Evolutionary conservation across 2,797 vertebrate genomes (phyloP).

Genomic region (Protonibea diacanthus): DNA sequence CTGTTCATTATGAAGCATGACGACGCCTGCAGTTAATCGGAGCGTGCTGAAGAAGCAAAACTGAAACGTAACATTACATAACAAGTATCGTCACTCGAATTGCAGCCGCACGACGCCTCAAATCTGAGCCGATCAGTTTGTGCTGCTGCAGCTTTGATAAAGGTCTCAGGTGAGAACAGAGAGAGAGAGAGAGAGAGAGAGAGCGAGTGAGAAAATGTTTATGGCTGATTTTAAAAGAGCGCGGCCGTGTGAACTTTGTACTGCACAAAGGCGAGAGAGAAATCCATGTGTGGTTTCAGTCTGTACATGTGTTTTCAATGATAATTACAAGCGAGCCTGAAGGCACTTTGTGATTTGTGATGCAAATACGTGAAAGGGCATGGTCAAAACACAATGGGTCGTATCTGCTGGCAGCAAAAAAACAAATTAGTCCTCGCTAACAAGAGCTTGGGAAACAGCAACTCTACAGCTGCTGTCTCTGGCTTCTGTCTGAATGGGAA

Average conservation of each 20-base stretch:
- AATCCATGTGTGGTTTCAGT: conserved; percentile 2
- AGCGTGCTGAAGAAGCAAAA: conserved; percentile 56
- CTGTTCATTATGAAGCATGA: conserved; percentile 12
- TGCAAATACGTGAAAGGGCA: conserved; percentile 53
- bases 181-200: too few relatives aligned
- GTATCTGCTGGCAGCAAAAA: conserved; percentile 22
- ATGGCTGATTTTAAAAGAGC: neutral
- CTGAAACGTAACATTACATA: conserved; percentile 41
- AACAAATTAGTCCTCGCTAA: conserved; percentile 10
- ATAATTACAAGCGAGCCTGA: conserved; percentile 22
- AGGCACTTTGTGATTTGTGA: conserved; percentile 49
- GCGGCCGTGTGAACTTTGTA: conserved; percentile 15
- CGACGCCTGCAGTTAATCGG: neutral
- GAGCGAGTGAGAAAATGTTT: neutral
- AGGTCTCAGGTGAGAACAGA: neutral
- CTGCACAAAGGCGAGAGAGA: neutral
- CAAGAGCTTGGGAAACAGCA: neutral
- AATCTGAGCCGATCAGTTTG: neutral
- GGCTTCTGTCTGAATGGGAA: neutral
- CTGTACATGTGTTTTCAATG: conserved; percentile 28
- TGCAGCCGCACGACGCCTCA: fast-evolving
- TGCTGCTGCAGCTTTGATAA: too few relatives aligned
- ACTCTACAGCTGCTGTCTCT: neutral
- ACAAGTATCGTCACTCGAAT: neutral
- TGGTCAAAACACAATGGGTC: conserved; percentile 24